Evolutionary conservation across 2,113 vertebrate species (phyloP).

Genomic region (Formicarius rufipectus): DNA sequence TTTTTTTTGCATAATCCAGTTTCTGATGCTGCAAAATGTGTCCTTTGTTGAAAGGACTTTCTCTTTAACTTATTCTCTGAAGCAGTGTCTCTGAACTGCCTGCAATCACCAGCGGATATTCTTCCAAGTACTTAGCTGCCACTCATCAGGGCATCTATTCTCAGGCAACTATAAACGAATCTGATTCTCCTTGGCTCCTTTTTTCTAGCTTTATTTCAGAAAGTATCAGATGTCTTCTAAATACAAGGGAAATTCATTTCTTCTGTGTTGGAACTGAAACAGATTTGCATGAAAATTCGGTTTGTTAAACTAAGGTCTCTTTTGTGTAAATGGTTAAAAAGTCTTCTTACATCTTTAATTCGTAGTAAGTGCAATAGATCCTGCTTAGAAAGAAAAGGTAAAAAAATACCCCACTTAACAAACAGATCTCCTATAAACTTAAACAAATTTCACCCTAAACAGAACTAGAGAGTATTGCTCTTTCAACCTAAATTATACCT

Average conservation of each 20-base stretch:
- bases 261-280: not conserved
- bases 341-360: not conserved
- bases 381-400: not conserved
- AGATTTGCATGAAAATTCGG: not conserved
- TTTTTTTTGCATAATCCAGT: not conserved
- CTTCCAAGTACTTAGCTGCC: not conserved
- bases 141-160: not conserved
- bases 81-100: not conserved
- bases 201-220: not conserved
- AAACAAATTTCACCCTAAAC: not conserved
- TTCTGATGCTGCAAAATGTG: not conserved
- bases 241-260: not conserved
- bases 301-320: not conserved
- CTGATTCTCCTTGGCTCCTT: not conserved
- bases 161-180: not conserved
- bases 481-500: not conserved
- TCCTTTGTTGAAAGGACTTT: not conserved
- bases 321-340: not conserved
- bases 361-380: not conserved
- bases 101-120: not conserved
- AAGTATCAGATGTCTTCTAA: not conserved
- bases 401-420: not conserved
- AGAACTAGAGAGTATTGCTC: not conserved
- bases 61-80: constrained; percentile 17
- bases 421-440: not conserved